Percentiles rank a stretch among this genome's conserved stretches.
These are phyloP conservation scores for Platysternon megacephalum DNA, from an alignment of 2,113 vertebrate species.

Conservation along the genomic window DNA sequence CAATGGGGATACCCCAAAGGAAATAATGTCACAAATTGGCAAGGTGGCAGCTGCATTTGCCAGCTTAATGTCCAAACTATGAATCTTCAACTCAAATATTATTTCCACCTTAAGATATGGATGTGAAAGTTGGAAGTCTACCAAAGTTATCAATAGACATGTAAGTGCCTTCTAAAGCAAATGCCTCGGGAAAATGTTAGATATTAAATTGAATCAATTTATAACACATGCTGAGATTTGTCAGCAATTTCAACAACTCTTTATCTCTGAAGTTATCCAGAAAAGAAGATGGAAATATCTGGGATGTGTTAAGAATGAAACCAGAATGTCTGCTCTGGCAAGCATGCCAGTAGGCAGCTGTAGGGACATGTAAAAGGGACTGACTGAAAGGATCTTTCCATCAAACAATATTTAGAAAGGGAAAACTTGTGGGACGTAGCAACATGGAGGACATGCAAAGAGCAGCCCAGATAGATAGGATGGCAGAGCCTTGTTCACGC, in stretches of 20 bases:
- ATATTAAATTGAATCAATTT: constrained; percentile 68
- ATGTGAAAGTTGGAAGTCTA: constrained; percentile 60
- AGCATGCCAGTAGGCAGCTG: constrained; percentile 38
- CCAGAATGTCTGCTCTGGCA: constrained; percentile 57
- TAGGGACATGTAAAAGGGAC: neutral
- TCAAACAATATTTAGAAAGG: neutral
- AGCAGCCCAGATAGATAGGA: neutral
- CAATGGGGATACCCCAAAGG: neutral
- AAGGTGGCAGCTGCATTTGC: neutral
- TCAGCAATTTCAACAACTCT: constrained; percentile 55
- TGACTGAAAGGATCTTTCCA: constrained; percentile 33
- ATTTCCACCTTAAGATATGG: constrained; percentile 63
- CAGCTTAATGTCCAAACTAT: neutral
- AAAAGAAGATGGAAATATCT: constrained; percentile 69
- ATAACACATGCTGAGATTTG: constrained; percentile 60
- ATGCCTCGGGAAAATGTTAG: constrained; percentile 54
- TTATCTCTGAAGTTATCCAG: constrained; percentile 72
- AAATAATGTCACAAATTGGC: fast-evolving
- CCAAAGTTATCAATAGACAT: constrained; percentile 47
- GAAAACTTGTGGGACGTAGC: neutral
- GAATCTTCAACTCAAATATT: constrained; percentile 32
- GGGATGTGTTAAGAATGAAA: constrained; percentile 59
- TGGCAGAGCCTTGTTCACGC: fast-evolving
- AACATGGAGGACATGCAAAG: neutral
- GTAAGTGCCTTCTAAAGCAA: constrained; percentile 68